Conservation (phyloP, 2,113 vertebrate species). For the Hyaena hyaena region DNA sequence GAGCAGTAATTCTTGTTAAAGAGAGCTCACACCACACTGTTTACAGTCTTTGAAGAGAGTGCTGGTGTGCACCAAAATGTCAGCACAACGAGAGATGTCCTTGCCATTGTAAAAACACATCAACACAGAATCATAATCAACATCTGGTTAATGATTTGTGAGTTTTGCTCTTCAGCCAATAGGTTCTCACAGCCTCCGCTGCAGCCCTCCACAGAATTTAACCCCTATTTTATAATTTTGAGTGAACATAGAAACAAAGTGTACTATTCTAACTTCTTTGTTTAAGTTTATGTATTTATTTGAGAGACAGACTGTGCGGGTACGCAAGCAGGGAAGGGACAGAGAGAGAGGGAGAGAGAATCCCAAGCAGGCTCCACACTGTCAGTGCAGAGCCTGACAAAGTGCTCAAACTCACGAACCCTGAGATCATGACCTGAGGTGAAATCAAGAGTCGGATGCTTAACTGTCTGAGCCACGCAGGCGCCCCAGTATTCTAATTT, state of each 20-base stretch:
- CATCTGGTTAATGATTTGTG: constrained; percentile 14
- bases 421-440: no score
- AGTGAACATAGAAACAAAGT: constrained; percentile 10
- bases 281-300: no score
- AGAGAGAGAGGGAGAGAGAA: no score
- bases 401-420: no score
- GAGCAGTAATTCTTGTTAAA: constrained; percentile 33
- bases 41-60: constrained; percentile 48
- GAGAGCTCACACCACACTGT: constrained; percentile 48
- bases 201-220: background rate
- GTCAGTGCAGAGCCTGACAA: no score
- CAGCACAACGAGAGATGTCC: background rate
- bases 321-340: no score
- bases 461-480: no score
- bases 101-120: constrained; percentile 44
- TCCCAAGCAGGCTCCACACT: no score
- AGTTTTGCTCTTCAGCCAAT: background rate
- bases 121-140: background rate
- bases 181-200: background rate
- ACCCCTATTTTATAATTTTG: constrained; percentile 10
- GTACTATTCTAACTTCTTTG: background rate
- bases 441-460: no score
- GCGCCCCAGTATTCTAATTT: background rate
- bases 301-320: no score
- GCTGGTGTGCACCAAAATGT: background rate